Percentiles rank a stretch among this genome's conserved stretches.
These are phyloP conservation scores for Ctenicera cuprea DNA, from an alignment of 2,888 invertebrate genomes.

Conservation along the genomic window DNA sequence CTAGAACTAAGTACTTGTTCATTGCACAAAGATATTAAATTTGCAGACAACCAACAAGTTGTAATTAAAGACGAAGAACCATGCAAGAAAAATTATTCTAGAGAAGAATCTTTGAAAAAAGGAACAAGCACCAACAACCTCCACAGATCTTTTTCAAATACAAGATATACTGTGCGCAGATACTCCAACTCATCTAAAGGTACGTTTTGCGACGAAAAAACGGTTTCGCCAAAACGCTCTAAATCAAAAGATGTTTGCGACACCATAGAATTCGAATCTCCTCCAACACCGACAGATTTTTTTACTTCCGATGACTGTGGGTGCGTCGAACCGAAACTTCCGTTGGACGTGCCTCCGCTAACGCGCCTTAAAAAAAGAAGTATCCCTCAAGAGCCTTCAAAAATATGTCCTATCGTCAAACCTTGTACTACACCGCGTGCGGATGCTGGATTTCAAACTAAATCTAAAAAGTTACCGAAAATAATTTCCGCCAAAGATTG, in stretches of 20 bases:
- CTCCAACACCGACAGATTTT: constrained; percentile 6
- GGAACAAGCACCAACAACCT: too few relatives aligned
- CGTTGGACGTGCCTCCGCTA: background rate
- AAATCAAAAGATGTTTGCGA: background rate
- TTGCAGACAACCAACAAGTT: background rate
- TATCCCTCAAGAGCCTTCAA: background rate
- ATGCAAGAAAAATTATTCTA: background rate
- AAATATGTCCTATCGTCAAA: background rate
- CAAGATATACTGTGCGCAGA: background rate
- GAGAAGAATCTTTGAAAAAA: too few relatives aligned
- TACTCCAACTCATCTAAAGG: background rate
- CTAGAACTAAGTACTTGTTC: background rate
- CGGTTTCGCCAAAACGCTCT: constrained; percentile 1
- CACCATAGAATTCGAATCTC: background rate
- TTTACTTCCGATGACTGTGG: constrained; percentile 1
- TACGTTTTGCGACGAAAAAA: constrained; percentile 1
- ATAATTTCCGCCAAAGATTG: background rate
- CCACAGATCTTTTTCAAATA: background rate
- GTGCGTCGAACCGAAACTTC: constrained; percentile 3
- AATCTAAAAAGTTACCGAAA: constrained; percentile 47
- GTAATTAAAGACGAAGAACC: background rate
- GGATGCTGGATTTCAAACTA: constrained; percentile 46
- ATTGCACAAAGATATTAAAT: background rate
- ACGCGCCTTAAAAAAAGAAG: constrained; percentile 9
- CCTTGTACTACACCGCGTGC: background rate